Base-by-base conservation (phyloP, 23 tunicate species). In the Styela clava region DNA sequence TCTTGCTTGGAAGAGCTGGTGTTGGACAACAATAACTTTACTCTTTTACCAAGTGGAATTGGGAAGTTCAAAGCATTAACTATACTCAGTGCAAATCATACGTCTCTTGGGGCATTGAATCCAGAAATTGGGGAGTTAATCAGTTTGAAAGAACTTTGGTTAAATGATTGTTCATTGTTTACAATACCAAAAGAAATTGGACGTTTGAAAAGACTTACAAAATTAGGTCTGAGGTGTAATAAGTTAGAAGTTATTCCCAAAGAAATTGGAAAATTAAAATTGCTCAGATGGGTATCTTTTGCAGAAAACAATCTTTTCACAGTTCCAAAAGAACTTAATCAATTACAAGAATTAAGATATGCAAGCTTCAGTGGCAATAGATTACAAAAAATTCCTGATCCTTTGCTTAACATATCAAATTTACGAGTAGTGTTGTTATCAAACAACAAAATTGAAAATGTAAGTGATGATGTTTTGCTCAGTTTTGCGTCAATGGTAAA, bases 41-140 rank as follows among this genome's bases (percentile, higher is more conserved):
- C 88, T 52, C 61, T 85, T 29, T 32, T 85, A 31, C 88, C 88
- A 34, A n/a, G 74, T 31, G 79, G 61, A 34, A 29, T 85, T 52
- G 83, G 83, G 5, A 31, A 26, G 32, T 78, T 85, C 25, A 85
- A 69, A 69, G 1, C 18, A 2, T 69, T 85, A 67, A 68, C 68
- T 24, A 37, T 78, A 52, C 78, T 85, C 21, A 79, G 81, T 70
- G 56, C 68, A 2, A 78, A 76, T 35, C 19, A 16, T 16, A 85
- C 78, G 28, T 32, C 22, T 27, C 67, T 85, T 69, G 83, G 78
- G 16, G 79, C 56, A 2, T 69, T 85, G 24, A 70, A 82, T 27
- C 29, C 69, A 1, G 88, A 85, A 69, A 85, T 85, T 56, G 83
- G 83, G 2, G 27, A 61, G 3, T 52, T 85, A 1, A 3, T 18